Conservation (phyloP, 1,140 invertebrate genomes). For the Trissolcus basalis region DNA sequence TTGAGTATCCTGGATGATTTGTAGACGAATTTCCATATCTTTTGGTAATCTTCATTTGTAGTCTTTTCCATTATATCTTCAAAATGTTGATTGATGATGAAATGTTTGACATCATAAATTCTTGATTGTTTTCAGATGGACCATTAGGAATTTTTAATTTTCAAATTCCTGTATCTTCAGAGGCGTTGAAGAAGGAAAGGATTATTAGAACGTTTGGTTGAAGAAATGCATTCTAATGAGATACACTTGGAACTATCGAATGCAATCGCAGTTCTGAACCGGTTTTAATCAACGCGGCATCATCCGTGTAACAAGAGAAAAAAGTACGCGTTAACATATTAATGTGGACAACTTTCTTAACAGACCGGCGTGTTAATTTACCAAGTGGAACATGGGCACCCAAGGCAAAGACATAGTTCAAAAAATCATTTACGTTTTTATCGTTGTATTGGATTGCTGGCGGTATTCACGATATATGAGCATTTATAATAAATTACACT, state of each 20-base stretch:
- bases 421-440: not conserved
- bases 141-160: too few species aligned
- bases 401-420: not conserved
- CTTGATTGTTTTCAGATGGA: too few species aligned
- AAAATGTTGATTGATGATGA: too few species aligned
- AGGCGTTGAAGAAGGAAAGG: too few species aligned
- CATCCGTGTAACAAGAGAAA: not conserved
- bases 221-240: not conserved
- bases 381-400: not conserved
- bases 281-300: not conserved
- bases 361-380: not conserved
- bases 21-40: too few species aligned
- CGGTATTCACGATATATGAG: too few species aligned
- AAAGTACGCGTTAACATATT: not conserved
- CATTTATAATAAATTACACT: too few species aligned
- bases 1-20: too few species aligned
- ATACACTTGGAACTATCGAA: not conserved
- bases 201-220: not conserved
- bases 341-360: not conserved
- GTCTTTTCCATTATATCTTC: too few species aligned
- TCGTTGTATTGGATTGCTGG: not conserved
- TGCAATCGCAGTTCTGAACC: not conserved
- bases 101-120: too few species aligned
- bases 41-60: too few species aligned
- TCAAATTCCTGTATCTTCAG: too few species aligned